phyloP scores from a whole-genome alignment of 2,797 vertebrate species.

The Helostoma temminkii region DNA sequence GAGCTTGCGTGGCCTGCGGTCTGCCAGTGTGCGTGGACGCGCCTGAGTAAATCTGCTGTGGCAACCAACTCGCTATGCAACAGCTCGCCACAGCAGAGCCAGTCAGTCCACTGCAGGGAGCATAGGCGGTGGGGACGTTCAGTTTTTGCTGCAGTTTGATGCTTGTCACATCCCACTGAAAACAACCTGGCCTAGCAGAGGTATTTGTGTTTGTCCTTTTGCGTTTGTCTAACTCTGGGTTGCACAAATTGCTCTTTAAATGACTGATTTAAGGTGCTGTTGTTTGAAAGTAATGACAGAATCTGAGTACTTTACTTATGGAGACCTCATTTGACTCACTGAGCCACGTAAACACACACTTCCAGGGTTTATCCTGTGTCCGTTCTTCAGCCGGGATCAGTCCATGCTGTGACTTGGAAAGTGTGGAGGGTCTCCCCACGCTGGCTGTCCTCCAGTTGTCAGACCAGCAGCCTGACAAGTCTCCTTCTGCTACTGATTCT shows the following conservation, averaged over 20 bases:
- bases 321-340: neutral
- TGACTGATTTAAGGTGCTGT: neutral
- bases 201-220: neutral
- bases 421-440: conserved; percentile 21
- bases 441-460: conserved; percentile 53
- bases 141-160: conserved; percentile 17
- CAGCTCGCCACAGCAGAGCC: conserved; percentile 42
- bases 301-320: neutral
- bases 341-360: conserved; percentile 1
- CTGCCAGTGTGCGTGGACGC: conserved; percentile 69
- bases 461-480: conserved; percentile 10
- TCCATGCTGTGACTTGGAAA: conserved; percentile 28
- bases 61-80: conserved; percentile 63
- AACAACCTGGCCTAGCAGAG: neutral
- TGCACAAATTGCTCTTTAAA: neutral
- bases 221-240: neutral
- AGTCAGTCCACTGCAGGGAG: conserved; percentile 36
- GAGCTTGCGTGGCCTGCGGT: conserved; percentile 64
- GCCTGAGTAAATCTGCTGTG: conserved; percentile 75
- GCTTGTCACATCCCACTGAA: conserved; percentile 15
- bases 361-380: neutral
- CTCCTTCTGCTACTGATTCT: conserved; percentile 12
- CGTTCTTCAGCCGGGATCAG: conserved; percentile 11
- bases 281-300: neutral
- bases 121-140: neutral